Conservation (phyloP, 1,140 invertebrate genomes). For the Brachionus asplanchnoidis region DNA sequence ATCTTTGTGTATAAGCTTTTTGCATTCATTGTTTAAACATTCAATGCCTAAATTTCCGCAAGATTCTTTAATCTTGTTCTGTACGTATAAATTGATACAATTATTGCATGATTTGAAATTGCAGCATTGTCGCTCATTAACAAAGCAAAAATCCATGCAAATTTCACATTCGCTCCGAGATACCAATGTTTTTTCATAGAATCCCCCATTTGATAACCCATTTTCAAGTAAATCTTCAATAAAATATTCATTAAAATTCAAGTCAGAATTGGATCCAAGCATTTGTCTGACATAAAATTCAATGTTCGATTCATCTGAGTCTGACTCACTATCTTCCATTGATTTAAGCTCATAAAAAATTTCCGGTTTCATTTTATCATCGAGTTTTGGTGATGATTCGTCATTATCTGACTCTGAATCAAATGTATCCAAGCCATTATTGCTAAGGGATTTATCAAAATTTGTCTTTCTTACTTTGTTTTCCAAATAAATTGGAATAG, state of each 20-base stretch:
- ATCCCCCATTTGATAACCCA: background rate
- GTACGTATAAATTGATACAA: slow-evolving; percentile 45
- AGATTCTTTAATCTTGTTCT: slow-evolving; percentile 42
- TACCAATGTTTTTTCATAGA: background rate
- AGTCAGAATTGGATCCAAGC: background rate
- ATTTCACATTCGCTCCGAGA: background rate
- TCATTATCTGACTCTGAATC: background rate
- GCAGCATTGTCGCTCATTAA: slow-evolving; percentile 44
- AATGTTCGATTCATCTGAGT: background rate
- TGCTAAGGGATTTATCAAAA: background rate
- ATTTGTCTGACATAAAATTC: background rate
- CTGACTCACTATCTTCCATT: background rate
- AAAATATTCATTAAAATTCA: background rate
- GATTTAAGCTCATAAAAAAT: background rate
- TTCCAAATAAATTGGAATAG: background rate
- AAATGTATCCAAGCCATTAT: background rate
- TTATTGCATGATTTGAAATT: slow-evolving; percentile 44
- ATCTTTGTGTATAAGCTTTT: slow-evolving; percentile 50
- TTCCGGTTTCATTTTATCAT: background rate
- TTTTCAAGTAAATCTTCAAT: background rate
- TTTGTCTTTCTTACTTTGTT: background rate
- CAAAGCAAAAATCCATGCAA: background rate
- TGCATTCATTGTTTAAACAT: slow-evolving; percentile 51
- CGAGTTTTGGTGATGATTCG: background rate
- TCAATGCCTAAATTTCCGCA: slow-evolving; percentile 48